Evolutionary conservation across 2,888 invertebrate genomes (phyloP).

Genomic region (Chrysomela aeneicollis): DNA sequence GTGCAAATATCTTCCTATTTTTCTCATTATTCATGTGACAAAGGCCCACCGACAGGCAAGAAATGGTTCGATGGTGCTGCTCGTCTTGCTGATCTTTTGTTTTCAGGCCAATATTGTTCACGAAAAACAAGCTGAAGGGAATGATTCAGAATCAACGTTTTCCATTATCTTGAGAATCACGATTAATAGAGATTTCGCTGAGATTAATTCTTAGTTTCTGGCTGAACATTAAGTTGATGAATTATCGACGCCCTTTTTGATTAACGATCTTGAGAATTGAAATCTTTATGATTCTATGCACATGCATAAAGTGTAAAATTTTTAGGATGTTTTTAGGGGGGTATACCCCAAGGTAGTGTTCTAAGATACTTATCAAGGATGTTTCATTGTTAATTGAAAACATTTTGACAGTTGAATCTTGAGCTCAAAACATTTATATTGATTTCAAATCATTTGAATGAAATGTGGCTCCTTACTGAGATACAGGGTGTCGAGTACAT

Average conservation of each 20-base stretch:
- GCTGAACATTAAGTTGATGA: neutral
- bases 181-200: neutral
- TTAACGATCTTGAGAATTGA: neutral
- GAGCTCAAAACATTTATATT: no score
- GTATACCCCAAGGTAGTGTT: no score
- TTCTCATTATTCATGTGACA: conserved; percentile 7
- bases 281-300: no score
- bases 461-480: no score
- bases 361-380: no score
- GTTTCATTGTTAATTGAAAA: no score
- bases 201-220: neutral
- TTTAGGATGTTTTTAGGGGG: no score
- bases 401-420: no score
- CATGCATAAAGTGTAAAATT: no score
- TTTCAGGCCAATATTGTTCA: neutral
- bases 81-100: conserved; percentile 1
- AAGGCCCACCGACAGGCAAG: neutral
- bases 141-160: neutral
- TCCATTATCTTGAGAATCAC: neutral
- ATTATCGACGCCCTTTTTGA: neutral
- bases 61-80: neutral
- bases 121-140: neutral
- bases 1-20: neutral
- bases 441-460: no score
- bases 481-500: no score